Evolutionary conservation across 2,888 invertebrate genomes (phyloP).

Genomic region (Oxytorus armatus): DNA sequence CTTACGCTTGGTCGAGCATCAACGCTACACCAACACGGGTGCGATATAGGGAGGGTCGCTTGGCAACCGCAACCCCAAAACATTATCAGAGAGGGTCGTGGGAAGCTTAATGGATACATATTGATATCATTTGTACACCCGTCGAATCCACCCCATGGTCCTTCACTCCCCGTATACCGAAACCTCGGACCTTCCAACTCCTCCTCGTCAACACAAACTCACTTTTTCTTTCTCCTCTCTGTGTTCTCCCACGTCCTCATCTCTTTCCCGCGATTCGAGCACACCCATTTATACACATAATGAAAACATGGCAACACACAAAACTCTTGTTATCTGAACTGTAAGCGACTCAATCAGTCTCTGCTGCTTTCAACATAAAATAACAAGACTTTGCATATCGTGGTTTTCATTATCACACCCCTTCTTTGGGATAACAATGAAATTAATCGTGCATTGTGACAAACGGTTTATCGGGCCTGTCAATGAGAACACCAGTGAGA

Average conservation of each 20-base stretch:
- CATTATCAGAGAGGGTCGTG: constrained; percentile 66
- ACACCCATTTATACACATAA: constrained; percentile 10
- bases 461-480: too few species aligned
- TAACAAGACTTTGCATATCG: not conserved
- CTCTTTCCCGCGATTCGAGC: not conserved
- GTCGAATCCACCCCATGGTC: constrained; percentile 57
- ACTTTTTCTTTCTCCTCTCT: constrained; percentile 13
- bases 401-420: not conserved
- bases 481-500: too few species aligned
- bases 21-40: constrained; percentile 36
- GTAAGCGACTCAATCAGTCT: constrained; percentile 38
- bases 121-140: constrained; percentile 80
- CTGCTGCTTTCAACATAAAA: constrained; percentile 7
- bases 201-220: constrained; percentile 31
- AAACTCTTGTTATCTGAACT: constrained; percentile 6
- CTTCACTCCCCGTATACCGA: not conserved
- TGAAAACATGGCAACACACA: constrained; percentile 33
- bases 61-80: constrained; percentile 68
- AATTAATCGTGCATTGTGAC: too few species aligned
- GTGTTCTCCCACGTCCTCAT: constrained; percentile 20
- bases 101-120: constrained; percentile 80
- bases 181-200: constrained; percentile 6
- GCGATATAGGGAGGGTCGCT: constrained; percentile 53
- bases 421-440: too few species aligned
- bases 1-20: constrained; percentile 65